Evolutionary conservation across 2,113 vertebrate genomes (phyloP).

Genomic region (Rostratula benghalensis): DNA sequence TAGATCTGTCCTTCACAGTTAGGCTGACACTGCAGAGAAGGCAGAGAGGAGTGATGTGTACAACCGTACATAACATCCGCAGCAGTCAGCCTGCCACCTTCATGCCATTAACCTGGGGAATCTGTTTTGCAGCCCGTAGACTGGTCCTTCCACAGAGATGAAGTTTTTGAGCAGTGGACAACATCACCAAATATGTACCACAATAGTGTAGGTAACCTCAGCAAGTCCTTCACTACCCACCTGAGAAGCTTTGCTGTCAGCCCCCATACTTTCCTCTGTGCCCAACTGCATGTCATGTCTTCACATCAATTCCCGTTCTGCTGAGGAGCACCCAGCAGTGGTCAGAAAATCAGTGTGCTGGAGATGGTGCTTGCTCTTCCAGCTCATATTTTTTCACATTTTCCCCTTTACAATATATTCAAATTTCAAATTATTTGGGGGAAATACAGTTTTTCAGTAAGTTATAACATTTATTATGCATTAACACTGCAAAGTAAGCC

Average conservation of each 20-base stretch:
- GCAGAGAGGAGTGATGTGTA: accelerated
- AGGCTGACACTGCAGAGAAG: not conserved
- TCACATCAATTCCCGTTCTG: not conserved
- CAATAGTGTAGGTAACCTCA: not conserved
- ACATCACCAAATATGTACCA: not conserved
- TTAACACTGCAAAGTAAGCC: not conserved
- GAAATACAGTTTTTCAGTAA: not conserved
- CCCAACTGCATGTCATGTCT: accelerated
- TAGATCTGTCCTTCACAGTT: not conserved
- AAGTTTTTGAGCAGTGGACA: not conserved
- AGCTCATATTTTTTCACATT: not conserved
- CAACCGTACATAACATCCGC: not conserved
- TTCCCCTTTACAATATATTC: not conserved
- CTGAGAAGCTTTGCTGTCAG: not conserved
- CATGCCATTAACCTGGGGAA: not conserved
- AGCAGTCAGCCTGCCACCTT: not conserved
- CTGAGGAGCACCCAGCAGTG: not conserved
- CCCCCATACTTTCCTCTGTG: not conserved
- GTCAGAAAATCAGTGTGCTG: not conserved
- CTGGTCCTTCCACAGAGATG: not conserved
- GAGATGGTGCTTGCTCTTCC: not conserved
- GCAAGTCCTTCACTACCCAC: not conserved
- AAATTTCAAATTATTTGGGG: not conserved
- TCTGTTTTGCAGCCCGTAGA: not conserved
- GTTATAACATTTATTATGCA: not conserved